Base-by-base conservation (phyloP, 2,113 vertebrate genomes). In the Maccullochella peelii region DNA sequence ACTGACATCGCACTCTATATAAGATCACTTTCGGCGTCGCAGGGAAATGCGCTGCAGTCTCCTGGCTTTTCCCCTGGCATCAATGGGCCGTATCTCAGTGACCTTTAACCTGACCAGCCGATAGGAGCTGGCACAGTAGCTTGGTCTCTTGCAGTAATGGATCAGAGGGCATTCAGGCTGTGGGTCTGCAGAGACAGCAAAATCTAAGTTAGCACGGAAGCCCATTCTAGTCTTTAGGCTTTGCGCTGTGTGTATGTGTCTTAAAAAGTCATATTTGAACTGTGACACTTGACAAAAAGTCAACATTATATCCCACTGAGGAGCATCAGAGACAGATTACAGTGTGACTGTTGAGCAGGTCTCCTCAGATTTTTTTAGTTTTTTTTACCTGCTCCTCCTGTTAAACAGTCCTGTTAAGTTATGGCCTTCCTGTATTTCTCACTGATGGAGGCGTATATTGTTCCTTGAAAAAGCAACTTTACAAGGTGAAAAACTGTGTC, bases 11-110 rank as follows among this genome's bases (percentile, higher is more conserved):
- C 10, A 66, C 9, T 63, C 25, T 42, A 55, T 44, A 36, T 67
- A 50, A 44, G 25, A 44, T 94, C 91, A 94, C 86, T 94, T 97
- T 30, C 95, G 94, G 92, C 96, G 96, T 14, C 94, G 95, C 58
- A 97, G 94, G 12, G 97, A 97, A 92, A 99, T 98, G 80, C 92
- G 85, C 83, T 98, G 96, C 55, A 98, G 96, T 87, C 96, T 97
- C 77, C 96, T 96, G 95, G 97, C 96, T 91, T 95, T 97, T 88
- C 93, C 94, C 30, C 97, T 95, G 80, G 97, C 95, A 47, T 99
- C 97, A 68, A 96, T 90, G 62, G 96, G 93, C n/a, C 94, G 95
- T 66, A 85, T 92, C 50, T 94, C 96, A 1, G 58, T 84, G 0
- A 74, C 77, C 66, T 94, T 92, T 14, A 95, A 94, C 44, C 95